A percentile compares a stretch with the other conserved stretches of the same genome.
phyloP scores from a whole-genome alignment of 1,140 invertebrate species.

The Pachyrhynchus sulphureomaculatus region DNA sequence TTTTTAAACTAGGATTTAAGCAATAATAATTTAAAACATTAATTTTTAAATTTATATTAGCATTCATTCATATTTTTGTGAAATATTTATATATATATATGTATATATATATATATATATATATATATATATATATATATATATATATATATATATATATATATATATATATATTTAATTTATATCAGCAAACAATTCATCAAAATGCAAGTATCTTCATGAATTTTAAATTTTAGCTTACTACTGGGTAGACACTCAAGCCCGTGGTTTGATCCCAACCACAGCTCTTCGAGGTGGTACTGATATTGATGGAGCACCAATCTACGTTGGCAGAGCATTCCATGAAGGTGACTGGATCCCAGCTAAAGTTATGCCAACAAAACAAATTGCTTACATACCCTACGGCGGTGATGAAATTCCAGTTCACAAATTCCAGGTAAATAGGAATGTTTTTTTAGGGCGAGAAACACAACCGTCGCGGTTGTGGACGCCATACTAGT shows the following conservation, averaged over 20 bases:
- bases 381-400: constrained; percentile 63
- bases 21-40: too few species aligned
- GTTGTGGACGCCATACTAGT: too few species aligned
- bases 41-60: too few species aligned
- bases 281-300: constrained; percentile 67
- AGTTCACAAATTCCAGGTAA: constrained; percentile 66
- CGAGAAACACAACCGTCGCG: too few species aligned
- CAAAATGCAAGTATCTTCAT: not conserved
- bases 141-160: too few species aligned
- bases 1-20: too few species aligned
- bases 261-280: constrained; percentile 37
- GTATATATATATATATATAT: too few species aligned
- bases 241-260: constrained; percentile 45
- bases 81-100: too few species aligned
- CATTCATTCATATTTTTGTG: too few species aligned
- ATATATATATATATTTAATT: not conserved
- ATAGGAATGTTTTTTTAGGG: not conserved
- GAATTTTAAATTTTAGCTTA: constrained; percentile 38
- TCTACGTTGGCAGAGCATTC: constrained; percentile 73
- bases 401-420: constrained; percentile 63
- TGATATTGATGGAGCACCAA: constrained; percentile 67
- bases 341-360: constrained; percentile 73
- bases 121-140: too few species aligned
- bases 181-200: not conserved
- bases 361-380: constrained; percentile 72